Evolutionary conservation across 2,888 invertebrate species (phyloP), one percentile per base, ranked within the genome.

Genomic region (Drosophila fulvimacula): DNA sequence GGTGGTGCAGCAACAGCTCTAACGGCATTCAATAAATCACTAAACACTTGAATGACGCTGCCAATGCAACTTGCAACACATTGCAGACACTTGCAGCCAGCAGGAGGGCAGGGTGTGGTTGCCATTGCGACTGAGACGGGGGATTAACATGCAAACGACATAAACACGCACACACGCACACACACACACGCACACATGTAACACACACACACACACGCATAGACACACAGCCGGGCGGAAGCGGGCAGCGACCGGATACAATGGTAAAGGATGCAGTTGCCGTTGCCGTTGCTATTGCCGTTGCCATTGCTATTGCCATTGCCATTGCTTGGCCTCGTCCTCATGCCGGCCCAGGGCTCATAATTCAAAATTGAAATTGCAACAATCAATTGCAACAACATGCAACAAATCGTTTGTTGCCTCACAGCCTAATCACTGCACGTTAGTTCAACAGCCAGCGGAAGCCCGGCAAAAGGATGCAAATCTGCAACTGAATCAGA

Each of bases 351-450:
- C 36, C 57, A 24, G 44, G 57, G 65, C 69, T 77, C 90, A 91
- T 91, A 91, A 91, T 90, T 91, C 90, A 90, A 91, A 90, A 91
- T 91, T 90, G 79, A 86, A 86, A 90, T 91, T 86, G 91, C 91
- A 85, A 89, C 90, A 90, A 91, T 91, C 91, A 91, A 91, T 91
- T 91, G 88, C 90, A 90, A 81, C 89, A 84, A 89, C 84, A 84
- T 90, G 88, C 89, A 84, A 84, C 88, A 79, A 79, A 85, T 81
- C 82, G 85, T 71, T 89, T 79, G 86, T 79, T 76, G 90, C 79
- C 88, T 61, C 51, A 57, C 46, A 57, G 81, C 81, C 89, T 90
- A 88, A 88, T 84, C 87, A 86, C 90, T 84, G 89, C 73, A 79
- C 82, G 73, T 80, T 76, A 55, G 63, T 69, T 70, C 58, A 70